Evolutionary conservation across 2,888 invertebrate species (phyloP).

Genomic region (Anodontia alba): DNA sequence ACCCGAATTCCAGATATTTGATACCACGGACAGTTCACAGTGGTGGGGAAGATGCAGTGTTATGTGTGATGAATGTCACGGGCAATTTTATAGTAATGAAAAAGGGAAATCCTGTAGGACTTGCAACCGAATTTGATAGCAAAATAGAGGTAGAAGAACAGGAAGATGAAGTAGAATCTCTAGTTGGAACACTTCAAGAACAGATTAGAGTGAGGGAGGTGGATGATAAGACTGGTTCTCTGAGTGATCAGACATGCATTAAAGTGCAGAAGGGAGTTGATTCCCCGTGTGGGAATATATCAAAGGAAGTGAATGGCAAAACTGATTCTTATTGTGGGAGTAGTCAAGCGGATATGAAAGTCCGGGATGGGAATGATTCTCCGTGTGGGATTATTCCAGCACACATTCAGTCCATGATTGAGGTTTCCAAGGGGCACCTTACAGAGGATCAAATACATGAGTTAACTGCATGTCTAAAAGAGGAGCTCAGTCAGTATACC

Average conservation of each 20-base stretch:
- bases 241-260: no score
- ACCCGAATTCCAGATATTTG: not conserved
- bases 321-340: no score
- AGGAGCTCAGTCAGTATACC: constrained; percentile 1
- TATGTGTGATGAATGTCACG: constrained; percentile 23
- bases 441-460: not conserved
- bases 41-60: not conserved
- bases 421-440: not conserved
- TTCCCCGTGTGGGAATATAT: not conserved
- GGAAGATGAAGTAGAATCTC: not conserved
- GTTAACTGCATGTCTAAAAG: not conserved
- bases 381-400: not conserved
- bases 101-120: not conserved
- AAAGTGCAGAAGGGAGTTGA: no score
- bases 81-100: constrained; percentile 2
- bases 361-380: no score
- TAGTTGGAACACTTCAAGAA: no score
- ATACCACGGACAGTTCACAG: constrained; percentile 20
- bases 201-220: no score
- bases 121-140: not conserved
- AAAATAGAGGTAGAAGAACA: not conserved
- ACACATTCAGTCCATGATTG: not conserved
- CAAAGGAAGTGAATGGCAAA: no score
- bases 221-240: no score
- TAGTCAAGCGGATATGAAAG: no score